Evolutionary conservation across 2,797 vertebrate genomes (phyloP).

Genomic region (Phyllotis vaccarum): DNA sequence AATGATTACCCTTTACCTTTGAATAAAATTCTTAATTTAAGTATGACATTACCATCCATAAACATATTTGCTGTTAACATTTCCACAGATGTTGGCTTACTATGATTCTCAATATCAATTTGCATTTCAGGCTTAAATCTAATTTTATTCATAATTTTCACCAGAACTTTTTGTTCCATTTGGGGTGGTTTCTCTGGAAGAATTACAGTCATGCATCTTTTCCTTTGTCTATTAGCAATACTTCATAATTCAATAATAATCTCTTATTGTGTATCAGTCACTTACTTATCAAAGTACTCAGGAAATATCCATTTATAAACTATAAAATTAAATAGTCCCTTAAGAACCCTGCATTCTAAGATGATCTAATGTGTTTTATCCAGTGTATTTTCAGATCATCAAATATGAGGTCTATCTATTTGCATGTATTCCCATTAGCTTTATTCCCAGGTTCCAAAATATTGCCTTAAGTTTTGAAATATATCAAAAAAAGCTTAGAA

Average conservation of each 20-base stretch:
- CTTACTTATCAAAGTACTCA: not conserved
- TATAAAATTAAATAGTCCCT: not conserved
- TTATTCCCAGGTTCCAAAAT: not conserved
- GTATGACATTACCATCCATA: not conserved
- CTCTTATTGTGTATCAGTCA: not conserved
- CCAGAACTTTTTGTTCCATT: not conserved
- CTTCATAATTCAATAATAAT: not conserved
- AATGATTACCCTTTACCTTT: not conserved
- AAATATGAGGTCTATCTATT: not conserved
- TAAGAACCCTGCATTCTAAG: not conserved
- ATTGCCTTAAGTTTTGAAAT: not conserved
- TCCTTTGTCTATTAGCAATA: not conserved
- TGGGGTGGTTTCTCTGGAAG: not conserved
- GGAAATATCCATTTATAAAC: constrained; percentile 16
- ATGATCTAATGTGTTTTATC: not conserved
- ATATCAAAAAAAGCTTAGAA: not conserved
- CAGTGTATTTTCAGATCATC: not conserved
- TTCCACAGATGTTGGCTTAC: not conserved
- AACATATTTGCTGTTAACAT: not conserved
- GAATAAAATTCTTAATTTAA: not conserved
- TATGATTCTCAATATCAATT: not conserved
- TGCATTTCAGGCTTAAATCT: not conserved
- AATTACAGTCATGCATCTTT: not conserved
- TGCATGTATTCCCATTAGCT: not conserved
- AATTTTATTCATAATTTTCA: not conserved